Base-by-base conservation (phyloP, 2,888 invertebrate species). In the Agrotis ipsilon region DNA sequence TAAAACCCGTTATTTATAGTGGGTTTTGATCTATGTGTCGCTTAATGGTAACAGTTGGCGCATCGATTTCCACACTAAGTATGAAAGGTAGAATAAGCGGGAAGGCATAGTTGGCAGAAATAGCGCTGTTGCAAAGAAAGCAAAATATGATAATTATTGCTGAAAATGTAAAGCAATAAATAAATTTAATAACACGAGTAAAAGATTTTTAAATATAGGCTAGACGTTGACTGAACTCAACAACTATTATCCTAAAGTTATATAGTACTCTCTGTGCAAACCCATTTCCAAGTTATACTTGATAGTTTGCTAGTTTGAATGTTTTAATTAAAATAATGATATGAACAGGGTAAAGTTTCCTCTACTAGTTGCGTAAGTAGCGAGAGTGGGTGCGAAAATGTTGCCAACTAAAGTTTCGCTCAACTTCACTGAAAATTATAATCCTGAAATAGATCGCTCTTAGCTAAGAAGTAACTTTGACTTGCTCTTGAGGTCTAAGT, bases 321-420 rank as follows among this genome's bases (percentile, higher is more conserved):
- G n/a, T 48, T 48, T 65, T 55, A 49, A 49, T 66, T 21, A 32
- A 45, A n/a, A 7, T 21, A 13, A 52, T 49, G 45, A 13, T 11
- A 46, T 21, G n/a, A 51, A 13, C 13, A 27, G 14, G 21, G 48
- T 68, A 48, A 27, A 58, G 13, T 67, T 67, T 57, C n/a, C n/a
- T 49, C n/a, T 16, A 9, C 14, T 5, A 14, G n/a, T 52, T 24
- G 24, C 21, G 2, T n/a, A 45, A 27, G 19, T 27, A 43, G 19
- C 14, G 9, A 2, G 24, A 43, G 18, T n/a, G 45, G 49, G 13
- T 48, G 21, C 21, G 19, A 65, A 48, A 49, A 11, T 27, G 24
- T 27, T 11, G 11, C 13, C 18, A 45, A 57, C 24, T 46, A n/a
- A 21, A 55, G n/a, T 48, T 55, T 55, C 16, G 14, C 45, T 2